Conservation (phyloP, 2,797 vertebrate species). For the Myotis findleyi region DNA sequence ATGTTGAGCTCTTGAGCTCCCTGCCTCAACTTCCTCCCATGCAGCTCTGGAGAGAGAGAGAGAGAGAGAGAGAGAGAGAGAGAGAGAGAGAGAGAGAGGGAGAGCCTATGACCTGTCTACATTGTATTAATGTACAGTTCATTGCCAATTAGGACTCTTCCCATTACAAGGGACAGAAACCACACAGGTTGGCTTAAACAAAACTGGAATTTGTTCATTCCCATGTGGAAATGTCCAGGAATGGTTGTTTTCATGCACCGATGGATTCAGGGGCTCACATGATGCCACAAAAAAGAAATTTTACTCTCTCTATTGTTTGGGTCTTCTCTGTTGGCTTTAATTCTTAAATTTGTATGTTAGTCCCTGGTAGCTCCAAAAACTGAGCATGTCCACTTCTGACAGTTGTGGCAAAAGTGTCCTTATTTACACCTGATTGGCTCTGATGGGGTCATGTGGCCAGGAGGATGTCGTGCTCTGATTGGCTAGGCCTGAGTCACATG, state of each 20-base stretch:
- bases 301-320: not conserved
- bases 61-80: no score
- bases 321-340: not conserved
- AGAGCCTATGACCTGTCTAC: not conserved
- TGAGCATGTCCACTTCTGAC: not conserved
- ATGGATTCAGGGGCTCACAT: not conserved
- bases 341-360: not conserved
- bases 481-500: not conserved
- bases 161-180: not conserved
- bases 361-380: not conserved
- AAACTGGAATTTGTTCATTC: not conserved
- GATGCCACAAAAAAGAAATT: not conserved
- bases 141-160: not conserved
- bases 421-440: not conserved
- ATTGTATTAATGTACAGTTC: not conserved
- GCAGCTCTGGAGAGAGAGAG: not conserved
- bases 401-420: not conserved
- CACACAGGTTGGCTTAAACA: not conserved
- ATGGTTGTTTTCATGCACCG: not conserved
- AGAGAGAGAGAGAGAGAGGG: no score
- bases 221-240: not conserved
- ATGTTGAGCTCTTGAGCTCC: not conserved
- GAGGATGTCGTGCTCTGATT: not conserved
- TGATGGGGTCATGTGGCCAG: not conserved
- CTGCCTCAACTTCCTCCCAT: no score